Evolutionary conservation across 2,797 vertebrate genomes (phyloP).

Genomic region (Valencia hispanica): DNA sequence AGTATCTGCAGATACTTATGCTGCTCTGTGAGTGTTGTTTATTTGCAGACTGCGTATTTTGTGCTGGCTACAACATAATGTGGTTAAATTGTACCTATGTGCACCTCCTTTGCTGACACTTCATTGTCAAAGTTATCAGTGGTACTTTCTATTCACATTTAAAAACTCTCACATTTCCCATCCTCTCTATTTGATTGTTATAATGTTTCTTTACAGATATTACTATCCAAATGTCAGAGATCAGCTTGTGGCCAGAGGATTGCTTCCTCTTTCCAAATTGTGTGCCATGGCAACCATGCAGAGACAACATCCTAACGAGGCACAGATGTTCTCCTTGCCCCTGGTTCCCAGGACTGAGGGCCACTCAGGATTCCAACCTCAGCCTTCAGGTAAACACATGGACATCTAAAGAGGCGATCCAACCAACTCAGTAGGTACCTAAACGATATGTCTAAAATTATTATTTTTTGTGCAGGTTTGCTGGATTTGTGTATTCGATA

Average conservation of each 20-base stretch:
- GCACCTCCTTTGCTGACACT: not conserved
- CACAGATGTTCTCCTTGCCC: conserved; percentile 90
- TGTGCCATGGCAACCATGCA: conserved; percentile 94
- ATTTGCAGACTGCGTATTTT: not conserved
- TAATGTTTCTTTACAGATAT: conserved; percentile 81
- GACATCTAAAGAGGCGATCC: not conserved
- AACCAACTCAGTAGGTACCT: not conserved
- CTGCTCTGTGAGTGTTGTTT: not conserved
- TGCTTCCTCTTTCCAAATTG: conserved; percentile 90
- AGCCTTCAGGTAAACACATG: conserved; percentile 83
- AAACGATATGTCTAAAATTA: not conserved
- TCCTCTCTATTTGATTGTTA: not conserved
- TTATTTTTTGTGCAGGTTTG: conserved; percentile 79
- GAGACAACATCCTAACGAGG: conserved; percentile 79
- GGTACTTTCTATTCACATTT: not conserved
- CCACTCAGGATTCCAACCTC: conserved; percentile 63
- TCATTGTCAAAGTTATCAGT: not conserved
- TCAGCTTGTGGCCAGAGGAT: conserved; percentile 91
- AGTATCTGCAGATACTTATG: too few relatives aligned
- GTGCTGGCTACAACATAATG: not conserved
- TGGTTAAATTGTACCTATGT: not conserved
- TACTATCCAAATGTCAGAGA: conserved; percentile 98
- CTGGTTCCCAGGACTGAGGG: conserved; percentile 81
- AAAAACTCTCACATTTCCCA: not conserved
- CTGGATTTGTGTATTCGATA: conserved; percentile 89